These are phyloP conservation scores for Ganaspis brasiliensis DNA, from an alignment of 2,888 invertebrate genomes.

Conservation along the genomic window DNA sequence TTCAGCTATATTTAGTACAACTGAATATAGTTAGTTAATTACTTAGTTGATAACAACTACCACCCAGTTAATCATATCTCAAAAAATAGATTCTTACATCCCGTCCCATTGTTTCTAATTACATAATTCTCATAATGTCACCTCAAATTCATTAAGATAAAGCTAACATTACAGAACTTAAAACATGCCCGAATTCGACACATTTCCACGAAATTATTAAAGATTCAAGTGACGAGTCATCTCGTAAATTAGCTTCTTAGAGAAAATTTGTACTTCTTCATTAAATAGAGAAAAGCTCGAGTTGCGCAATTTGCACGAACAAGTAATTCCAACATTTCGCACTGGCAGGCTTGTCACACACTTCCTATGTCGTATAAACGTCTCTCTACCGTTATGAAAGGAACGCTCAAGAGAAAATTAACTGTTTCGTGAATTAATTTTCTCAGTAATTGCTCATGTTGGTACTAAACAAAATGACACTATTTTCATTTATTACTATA, in stretches of 20 bases:
- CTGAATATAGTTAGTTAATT: too few species aligned
- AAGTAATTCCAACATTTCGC: constrained; percentile 16
- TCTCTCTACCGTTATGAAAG: constrained; percentile 7
- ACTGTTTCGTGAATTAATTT: constrained; percentile 25
- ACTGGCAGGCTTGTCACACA: constrained; percentile 12
- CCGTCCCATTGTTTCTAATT: too few species aligned
- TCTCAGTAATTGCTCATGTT: constrained; percentile 6
- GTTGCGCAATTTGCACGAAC: constrained; percentile 11
- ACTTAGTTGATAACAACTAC: too few species aligned
- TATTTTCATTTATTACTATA: constrained; percentile 1
- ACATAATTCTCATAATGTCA: too few species aligned
- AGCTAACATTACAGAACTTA: too few species aligned
- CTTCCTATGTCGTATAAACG: constrained; percentile 38
- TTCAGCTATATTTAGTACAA: too few species aligned
- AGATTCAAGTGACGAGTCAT: background rate
- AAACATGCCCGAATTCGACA: too few species aligned
- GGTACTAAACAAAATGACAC: background rate
- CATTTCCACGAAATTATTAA: too few species aligned
- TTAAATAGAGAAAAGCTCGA: constrained; percentile 10
- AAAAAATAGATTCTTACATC: too few species aligned
- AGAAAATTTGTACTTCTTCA: constrained; percentile 14
- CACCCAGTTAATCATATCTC: too few species aligned
- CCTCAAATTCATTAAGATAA: too few species aligned
- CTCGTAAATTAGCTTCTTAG: background rate
- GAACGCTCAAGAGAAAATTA: constrained; percentile 15